Conservation (phyloP, 2,113 vertebrate genomes). For the Rhinopomastus cyanomelas region DNA sequence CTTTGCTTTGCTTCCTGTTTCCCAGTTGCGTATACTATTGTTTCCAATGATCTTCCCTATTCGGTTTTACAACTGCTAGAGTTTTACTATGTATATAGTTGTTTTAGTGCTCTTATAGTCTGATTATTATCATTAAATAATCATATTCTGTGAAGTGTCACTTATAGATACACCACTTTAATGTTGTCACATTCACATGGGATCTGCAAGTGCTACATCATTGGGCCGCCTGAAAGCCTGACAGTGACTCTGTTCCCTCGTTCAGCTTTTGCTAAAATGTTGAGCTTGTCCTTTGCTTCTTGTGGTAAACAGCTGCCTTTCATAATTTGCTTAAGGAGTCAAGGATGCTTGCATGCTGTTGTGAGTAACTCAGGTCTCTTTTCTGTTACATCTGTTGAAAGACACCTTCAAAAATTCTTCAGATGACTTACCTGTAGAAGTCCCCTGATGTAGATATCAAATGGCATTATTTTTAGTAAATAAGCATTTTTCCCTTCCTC, state of each 20-base stretch:
- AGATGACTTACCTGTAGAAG: background rate
- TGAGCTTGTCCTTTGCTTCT: background rate
- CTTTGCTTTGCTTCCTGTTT: background rate
- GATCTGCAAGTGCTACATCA: background rate
- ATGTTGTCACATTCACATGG: background rate
- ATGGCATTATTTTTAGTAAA: conserved; percentile 27
- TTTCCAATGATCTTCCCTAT: background rate
- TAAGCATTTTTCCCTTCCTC: conserved; percentile 9
- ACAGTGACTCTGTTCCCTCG: background rate
- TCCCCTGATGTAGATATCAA: background rate
- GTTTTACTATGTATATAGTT: background rate
- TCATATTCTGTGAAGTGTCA: background rate
- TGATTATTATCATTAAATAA: background rate
- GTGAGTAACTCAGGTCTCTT: background rate
- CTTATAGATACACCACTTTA: background rate
- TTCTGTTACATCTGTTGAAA: background rate
- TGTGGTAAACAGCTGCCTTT: background rate
- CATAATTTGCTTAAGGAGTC: background rate
- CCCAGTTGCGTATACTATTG: background rate
- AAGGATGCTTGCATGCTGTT: background rate
- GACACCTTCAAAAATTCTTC: background rate
- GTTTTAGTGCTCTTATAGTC: background rate
- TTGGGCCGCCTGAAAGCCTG: background rate
- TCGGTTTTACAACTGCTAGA: background rate
- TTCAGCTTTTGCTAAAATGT: background rate